Conservation (phyloP, 2,113 vertebrate species). For the Pseudorectes ferrugineus region DNA sequence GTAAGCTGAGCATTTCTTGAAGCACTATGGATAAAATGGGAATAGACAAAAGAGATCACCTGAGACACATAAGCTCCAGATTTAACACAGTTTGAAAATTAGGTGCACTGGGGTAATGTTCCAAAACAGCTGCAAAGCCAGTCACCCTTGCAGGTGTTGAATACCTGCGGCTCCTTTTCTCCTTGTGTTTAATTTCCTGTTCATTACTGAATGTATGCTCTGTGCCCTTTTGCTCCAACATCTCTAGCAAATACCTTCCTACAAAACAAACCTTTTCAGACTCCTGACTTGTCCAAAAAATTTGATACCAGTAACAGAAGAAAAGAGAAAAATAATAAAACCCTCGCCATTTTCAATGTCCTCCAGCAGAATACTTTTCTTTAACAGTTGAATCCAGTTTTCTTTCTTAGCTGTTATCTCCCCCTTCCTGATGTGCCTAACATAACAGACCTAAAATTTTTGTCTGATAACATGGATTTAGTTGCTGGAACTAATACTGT, state of each 20-base stretch:
- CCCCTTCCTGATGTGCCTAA: neutral
- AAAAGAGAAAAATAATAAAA: neutral
- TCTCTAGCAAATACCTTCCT: neutral
- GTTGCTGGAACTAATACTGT: neutral
- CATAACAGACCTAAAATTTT: neutral
- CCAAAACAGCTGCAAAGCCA: slow-evolving; percentile 4
- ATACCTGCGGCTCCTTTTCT: neutral
- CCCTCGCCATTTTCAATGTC: neutral
- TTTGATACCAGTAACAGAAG: neutral
- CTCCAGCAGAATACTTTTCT: neutral
- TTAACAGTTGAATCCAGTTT: neutral
- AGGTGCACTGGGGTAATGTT: neutral
- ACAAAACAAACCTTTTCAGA: neutral
- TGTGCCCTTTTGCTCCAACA: neutral
- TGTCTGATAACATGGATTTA: neutral
- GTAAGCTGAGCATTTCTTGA: neutral
- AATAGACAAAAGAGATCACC: neutral
- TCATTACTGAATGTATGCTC: neutral
- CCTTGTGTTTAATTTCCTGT: neutral
- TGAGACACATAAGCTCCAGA: neutral
- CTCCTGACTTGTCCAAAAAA: neutral
- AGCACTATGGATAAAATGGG: neutral
- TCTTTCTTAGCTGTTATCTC: neutral
- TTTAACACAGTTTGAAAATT: neutral
- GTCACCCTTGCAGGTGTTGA: neutral